Evolutionary conservation across 1,140 invertebrate species (phyloP), one percentile per base, ranked within the genome.

Genomic region (Melitaea cinxia): DNA sequence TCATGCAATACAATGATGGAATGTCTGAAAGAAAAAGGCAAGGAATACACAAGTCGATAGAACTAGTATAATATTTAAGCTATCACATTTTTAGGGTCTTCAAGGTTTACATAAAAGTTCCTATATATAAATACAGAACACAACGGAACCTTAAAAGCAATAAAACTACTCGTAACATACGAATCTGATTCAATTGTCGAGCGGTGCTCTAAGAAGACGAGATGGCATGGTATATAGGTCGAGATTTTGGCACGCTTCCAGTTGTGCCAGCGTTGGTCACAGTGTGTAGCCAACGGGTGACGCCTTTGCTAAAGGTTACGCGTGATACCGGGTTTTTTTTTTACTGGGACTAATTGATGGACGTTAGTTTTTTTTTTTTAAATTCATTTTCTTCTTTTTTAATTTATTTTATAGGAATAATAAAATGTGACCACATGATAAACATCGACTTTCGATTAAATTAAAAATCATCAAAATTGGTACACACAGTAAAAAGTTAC

Each of bases 181-280:
- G 72, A 78, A 76, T 72, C 71, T 73, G 77, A 80, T 80, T 78
- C 68, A 72, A 75, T 77, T 56, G 68, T 73, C 64, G 65, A 75
- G 66, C 56, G 39, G 59, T 58, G 52, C 68, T 70, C 61, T 83
- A 78, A 80, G 80, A 84, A 82, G 54, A 35, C 54, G 54, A 56
- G 82, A 80, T 72, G 55, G 68, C 59, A 60, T 62, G 62, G 79
- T 83, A 83, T 78, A 82, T 85, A 83, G 81, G 83, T 85, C 83
- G 81, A 78, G 80, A 62, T 49, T 65, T 75, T 85, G 83, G 83
- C 80, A 6, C 5, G 3, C 5, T 62, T 80, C 83, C 83, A 85
- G 64, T 60, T 4, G 2, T 65, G 81, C 83, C 83, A 85, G 64
- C 58, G 58, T 82, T 80, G 82, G 69, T 82, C 81, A 85, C 72